A percentile compares a stretch with the other conserved stretches of the same genome.
These are phyloP conservation scores for Drosophila nr. medialis DNA, from an alignment of 2,888 invertebrate genomes.

Conservation along the genomic window DNA sequence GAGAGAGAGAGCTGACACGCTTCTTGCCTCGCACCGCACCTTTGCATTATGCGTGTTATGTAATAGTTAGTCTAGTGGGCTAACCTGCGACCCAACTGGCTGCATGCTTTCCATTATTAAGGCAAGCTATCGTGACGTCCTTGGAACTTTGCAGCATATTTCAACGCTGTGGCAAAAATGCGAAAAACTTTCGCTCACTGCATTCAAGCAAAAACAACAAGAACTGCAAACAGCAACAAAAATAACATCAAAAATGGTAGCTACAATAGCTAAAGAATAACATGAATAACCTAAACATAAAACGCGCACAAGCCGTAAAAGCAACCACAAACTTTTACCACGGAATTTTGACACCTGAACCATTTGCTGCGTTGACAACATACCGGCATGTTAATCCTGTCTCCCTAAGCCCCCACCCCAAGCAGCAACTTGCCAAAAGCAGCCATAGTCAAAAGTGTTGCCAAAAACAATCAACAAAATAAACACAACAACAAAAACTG, in stretches of 20 bases:
- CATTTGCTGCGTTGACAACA: slow-evolving; percentile 73
- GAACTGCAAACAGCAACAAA: slow-evolving; percentile 12
- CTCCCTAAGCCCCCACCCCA: slow-evolving; percentile 11
- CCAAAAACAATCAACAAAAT: slow-evolving; percentile 55
- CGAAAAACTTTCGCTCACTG: slow-evolving; percentile 54
- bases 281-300: slow-evolving; percentile 67
- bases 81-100: neutral
- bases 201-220: slow-evolving; percentile 50
- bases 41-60: slow-evolving; percentile 69
- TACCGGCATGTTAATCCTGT: slow-evolving; percentile 58
- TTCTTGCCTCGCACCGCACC: slow-evolving; percentile 25
- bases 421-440: slow-evolving; percentile 31
- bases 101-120: slow-evolving; percentile 39
- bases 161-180: slow-evolving; percentile 58
- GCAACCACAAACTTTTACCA: slow-evolving; percentile 72
- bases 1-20: neutral
- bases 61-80: slow-evolving; percentile 51
- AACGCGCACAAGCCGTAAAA: slow-evolving; percentile 63
- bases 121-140: slow-evolving; percentile 73
- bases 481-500: slow-evolving; percentile 1
- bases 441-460: slow-evolving; percentile 37
- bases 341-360: slow-evolving; percentile 77
- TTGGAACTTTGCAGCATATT: slow-evolving; percentile 77
- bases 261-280: slow-evolving; percentile 56
- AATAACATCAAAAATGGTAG: slow-evolving; percentile 1